Percentiles rank a stretch among this genome's conserved stretches.
Evolutionary conservation across 2,797 vertebrate genomes (phyloP).

Genomic region (Xyrichtys novacula): DNA sequence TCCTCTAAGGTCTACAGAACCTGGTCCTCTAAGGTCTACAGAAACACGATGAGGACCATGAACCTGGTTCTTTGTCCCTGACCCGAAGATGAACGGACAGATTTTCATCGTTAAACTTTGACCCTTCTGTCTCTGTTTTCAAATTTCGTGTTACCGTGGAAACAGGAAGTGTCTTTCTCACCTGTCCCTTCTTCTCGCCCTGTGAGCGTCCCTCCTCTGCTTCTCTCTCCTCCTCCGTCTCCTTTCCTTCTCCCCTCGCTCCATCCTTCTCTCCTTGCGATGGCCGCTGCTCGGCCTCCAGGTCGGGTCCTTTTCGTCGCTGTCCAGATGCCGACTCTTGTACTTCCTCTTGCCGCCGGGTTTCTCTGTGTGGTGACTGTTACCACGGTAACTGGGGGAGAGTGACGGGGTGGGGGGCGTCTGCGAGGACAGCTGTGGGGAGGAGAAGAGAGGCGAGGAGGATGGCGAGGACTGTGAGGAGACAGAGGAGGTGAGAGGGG

Average conservation of each 20-base stretch:
- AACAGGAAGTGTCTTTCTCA: conserved; percentile 46
- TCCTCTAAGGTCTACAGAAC: too few species aligned
- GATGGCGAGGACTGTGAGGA: conserved; percentile 24
- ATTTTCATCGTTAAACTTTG: too few species aligned
- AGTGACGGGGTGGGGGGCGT: conserved; percentile 2
- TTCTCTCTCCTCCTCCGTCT: conserved; percentile 71
- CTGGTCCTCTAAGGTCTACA: too few species aligned
- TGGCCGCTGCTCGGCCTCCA: conserved; percentile 59
- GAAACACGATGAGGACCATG: too few species aligned
- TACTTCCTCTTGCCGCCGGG: conserved; percentile 94
- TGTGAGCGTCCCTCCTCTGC: conserved; percentile 70
- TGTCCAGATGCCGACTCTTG: conserved; percentile 92
- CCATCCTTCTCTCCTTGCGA: conserved; percentile 55
- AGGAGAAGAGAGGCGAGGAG: conserved; percentile 12
- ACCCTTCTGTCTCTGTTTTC: too few species aligned
- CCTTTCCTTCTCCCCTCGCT: conserved; percentile 72
- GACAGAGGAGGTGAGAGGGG: conserved; percentile 38
- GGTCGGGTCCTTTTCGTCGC: conserved; percentile 67
- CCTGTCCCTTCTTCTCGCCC: conserved; percentile 78
- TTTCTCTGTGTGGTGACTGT: conserved; percentile 80
- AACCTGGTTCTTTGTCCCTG: too few species aligned
- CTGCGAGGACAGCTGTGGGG: background rate
- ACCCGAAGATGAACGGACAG: too few species aligned
- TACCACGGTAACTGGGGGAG: conserved; percentile 8
- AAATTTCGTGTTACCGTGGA: too few species aligned